Evolutionary conservation across 2,888 invertebrate species (phyloP), one percentile per base, ranked within the genome.

Genomic region (Agriopis aurantiaria): DNA sequence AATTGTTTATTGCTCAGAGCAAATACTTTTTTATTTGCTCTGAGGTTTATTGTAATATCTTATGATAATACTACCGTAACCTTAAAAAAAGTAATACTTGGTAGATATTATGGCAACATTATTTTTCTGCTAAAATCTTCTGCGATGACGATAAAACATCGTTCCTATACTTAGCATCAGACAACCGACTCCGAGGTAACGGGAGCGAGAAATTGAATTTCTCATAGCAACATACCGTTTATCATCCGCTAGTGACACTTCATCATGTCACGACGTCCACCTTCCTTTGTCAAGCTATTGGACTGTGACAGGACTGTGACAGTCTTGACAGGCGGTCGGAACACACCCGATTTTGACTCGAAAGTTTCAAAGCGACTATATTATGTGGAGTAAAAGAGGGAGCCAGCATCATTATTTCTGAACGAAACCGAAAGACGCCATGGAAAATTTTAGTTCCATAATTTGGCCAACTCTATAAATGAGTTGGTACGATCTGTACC

Each of bases 181-280:
- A 40, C 46, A 59, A 17, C 63, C 62, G 65, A 70, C 48, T 51
- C 72, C 81, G 79, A 79, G 82, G 78, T 84, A 88, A 88, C 88
- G 88, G 89, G 84, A 90, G 89, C 89, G 86, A 84, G 88, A 88
- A 92, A 93, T 92, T 92, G 89, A 89, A 91, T 92, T 91, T 89
- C 90, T 89, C 87, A 89, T 53, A 52, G 59, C 58, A 17, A 14
- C 51, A 52, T 52, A 84, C 91, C 92, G 88, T 92, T 88, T 89
- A 88, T 93, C 92, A 93, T 88, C 75, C 81, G 79, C 79, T 84
- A 85, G 87, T 89, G 93, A 92, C 93, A 92, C 89, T 89, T 88
- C 92, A 91, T 91, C 92, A 88, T 88, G 88, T 88, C 88, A 86
- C 83, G 86, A 81, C 86, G 88, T 86, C 88, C 88, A 87, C 85